Base-by-base conservation (phyloP, 2,888 invertebrate species). In the Heliconius cydno region DNA sequence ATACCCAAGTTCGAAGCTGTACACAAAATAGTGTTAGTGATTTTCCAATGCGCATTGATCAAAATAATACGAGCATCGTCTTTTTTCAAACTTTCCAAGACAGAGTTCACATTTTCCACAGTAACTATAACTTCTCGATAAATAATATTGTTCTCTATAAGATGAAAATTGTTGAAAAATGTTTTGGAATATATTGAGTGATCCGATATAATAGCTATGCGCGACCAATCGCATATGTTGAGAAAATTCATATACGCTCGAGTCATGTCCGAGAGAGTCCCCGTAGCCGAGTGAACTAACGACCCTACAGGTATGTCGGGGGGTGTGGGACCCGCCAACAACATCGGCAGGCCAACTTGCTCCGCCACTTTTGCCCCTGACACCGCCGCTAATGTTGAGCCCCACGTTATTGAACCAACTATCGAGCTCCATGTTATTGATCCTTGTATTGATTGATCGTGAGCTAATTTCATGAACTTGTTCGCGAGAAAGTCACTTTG, bases 121-220 rank as follows among this genome's bases (percentile, higher is more conserved):
- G 72, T 76, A 13, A 84, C 46, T 2, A 71, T 66, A 25, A 70
- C 41, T 72, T 80, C 71, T 38, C 77, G 75, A 30, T 38, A 73
- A 25, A 77, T 38, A 67, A 72, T 34, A 52, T 28, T 71, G 28
- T 41, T 68, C 22, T 46, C 74, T 34, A 38, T 67, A n/a, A 73
- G 46, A 4, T 85, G 73, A 1, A 77, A 65, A 15, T 65, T 5
- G 4, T 79, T 65, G 1, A 66, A 38, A 34, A 87, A 83, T 22
- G 46, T 79, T 9, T 79, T 46, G 2, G 87, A 85, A 57, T 85
- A 81, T 3, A 76, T 73, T 6, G 86, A 82, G 7, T 76, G 65
- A 38, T 98, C 98, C 0, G 97, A 97, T 28, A 98, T 88, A 0
- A 98, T 96, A 0, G 97, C 97, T 0, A 98, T 95, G 67, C 97